phyloP scores from a whole-genome alignment of 1,140 invertebrate species.

The Penaeus chinensis region DNA sequence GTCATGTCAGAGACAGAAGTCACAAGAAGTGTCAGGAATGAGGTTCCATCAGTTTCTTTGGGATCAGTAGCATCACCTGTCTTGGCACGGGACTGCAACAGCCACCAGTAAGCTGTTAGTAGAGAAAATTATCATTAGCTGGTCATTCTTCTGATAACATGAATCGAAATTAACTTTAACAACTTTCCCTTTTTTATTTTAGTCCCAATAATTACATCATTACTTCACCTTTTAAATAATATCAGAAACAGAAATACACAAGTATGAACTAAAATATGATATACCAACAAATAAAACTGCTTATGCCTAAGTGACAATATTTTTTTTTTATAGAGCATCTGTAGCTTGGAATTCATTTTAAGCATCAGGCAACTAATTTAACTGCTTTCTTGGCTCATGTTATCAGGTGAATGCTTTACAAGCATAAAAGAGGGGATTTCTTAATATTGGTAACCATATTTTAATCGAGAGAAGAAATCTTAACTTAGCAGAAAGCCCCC shows the following conservation, averaged over 20 bases:
- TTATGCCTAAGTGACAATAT: background rate
- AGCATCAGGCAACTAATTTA: too few species aligned
- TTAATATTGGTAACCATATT: background rate
- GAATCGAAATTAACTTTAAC: background rate
- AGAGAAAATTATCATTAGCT: conserved; percentile 55
- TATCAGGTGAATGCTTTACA: conserved; percentile 49
- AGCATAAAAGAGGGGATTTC: conserved; percentile 3
- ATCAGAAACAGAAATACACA: too few species aligned
- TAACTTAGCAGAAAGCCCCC: too few species aligned
- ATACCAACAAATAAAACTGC: background rate
- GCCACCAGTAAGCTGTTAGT: conserved; percentile 61
- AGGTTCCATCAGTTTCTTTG: conserved; percentile 46
- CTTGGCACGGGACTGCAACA: conserved; percentile 59
- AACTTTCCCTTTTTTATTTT: background rate
- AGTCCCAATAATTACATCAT: background rate
- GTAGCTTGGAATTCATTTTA: too few species aligned
- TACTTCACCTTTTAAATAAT: background rate
- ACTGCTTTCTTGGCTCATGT: conserved; percentile 27
- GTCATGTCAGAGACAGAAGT: conserved; percentile 42
- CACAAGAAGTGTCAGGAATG: conserved; percentile 41
- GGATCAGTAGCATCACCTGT: conserved; percentile 51
- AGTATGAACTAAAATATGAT: too few species aligned
- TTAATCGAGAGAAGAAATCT: background rate
- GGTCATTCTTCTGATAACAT: conserved; percentile 54
- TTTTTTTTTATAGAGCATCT: too few species aligned